Percentiles rank a stretch among this genome's conserved stretches.
Conservation (phyloP, 1,140 invertebrate species). For the Nylanderia fulva region DNA sequence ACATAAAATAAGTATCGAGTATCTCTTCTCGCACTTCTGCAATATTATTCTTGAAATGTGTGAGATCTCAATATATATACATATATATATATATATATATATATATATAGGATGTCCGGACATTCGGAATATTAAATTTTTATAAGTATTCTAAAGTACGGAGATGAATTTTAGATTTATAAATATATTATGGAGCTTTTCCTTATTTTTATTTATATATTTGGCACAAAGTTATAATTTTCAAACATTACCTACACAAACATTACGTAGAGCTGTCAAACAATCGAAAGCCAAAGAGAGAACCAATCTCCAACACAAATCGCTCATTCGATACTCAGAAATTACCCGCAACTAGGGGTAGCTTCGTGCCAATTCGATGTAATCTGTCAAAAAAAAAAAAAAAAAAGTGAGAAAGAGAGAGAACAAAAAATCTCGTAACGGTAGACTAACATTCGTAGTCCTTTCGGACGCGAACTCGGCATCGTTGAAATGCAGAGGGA, state of each 20-base stretch:
- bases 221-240: not conserved
- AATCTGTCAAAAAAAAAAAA: conserved; percentile 36
- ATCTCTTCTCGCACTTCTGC: not conserved
- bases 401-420: not conserved
- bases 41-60: not conserved
- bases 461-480: conserved; percentile 65
- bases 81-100: not conserved
- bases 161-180: too few species aligned
- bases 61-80: not conserved
- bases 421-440: conserved; percentile 62
- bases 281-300: conserved; percentile 17
- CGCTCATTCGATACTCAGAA: conserved; percentile 10
- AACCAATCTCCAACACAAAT: conserved; percentile 35
- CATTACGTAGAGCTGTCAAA: not conserved
- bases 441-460: conserved; percentile 59
- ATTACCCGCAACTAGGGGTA: conserved; percentile 33
- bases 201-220: too few species aligned
- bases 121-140: too few species aligned
- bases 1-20: not conserved
- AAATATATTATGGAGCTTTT: too few species aligned
- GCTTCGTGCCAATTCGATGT: not conserved
- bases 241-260: not conserved
- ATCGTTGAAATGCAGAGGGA: conserved; percentile 74
- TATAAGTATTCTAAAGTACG: too few species aligned
- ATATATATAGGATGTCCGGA: too few species aligned